Evolutionary conservation across 2,888 invertebrate genomes (phyloP).

Genomic region (Steromphala cineraria): DNA sequence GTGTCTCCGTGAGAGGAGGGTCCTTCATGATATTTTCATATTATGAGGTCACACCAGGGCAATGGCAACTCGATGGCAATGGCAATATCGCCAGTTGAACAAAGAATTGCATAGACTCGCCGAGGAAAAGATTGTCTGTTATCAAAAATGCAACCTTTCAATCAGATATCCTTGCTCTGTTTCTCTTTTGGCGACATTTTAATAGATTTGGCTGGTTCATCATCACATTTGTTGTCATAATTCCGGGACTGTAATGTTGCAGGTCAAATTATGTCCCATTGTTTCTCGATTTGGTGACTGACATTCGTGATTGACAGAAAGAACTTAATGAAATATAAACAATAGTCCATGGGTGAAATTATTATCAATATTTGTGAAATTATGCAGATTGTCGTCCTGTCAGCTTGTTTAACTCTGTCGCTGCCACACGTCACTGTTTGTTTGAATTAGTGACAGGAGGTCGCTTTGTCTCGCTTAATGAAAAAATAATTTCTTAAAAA

Average conservation of each 20-base stretch:
- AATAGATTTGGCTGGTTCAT: background rate
- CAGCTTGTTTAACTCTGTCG: background rate
- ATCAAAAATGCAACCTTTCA: background rate
- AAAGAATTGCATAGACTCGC: background rate
- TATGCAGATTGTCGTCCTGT: background rate
- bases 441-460: background rate
- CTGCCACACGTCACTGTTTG: background rate
- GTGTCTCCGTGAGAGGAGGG: background rate
- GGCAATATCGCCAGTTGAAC: background rate
- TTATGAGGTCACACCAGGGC: background rate
- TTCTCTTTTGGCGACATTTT: constrained; percentile 1
- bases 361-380: constrained; percentile 15
- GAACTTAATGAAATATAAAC: constrained; percentile 7
- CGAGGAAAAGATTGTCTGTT: background rate
- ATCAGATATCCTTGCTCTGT: background rate
- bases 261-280: constrained; percentile 4
- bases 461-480: background rate
- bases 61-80: background rate
- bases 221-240: background rate
- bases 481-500: background rate
- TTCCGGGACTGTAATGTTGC: background rate
- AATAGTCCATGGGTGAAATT: background rate
- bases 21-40: constrained; percentile 11
- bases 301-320: background rate
- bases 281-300: background rate